Base-by-base conservation (phyloP, 37 sponge, comb jelly and placozoan species). In the Haliclona indistincta region DNA sequence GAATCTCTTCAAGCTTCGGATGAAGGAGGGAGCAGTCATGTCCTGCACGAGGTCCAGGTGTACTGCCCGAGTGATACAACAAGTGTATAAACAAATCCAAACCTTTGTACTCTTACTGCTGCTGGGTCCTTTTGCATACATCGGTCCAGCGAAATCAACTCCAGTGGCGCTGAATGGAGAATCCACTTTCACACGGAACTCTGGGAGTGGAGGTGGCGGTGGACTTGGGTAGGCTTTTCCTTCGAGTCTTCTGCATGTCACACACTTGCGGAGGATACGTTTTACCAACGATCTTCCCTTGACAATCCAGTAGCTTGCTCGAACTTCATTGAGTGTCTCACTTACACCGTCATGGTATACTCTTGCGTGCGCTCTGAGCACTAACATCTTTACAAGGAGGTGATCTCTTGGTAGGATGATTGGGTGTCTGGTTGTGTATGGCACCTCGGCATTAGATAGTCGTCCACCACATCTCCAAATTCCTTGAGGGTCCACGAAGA, bases 391-490 rank as follows among this genome's bases (percentile, higher is more conserved):
- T 10, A 25, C 38, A 13, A 70, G 22, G 29, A 30, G 54, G n/a
- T 70, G 71, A 25, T 35, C 53, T 34, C 29, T 29, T 11, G 71
- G 71, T 13, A 70, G 71, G 26, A 79, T 68, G 1, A 79, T 32
- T 4, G 79, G 79, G 61, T 79, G 70, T 38, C 56, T 68, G 28
- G 70, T 54, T 13, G 60, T 25, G 13, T 39, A 54, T n/a, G 49
- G 55, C 3, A 81, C 33, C 15, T 65, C 74, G 7, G 67, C 82
- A 49, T 81, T 81, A 20, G 54, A n/a, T 15, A 83, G 54, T 56
- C 70, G 40, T 0, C 73, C 81, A 4, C 81, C 81, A 71, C 81
- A 71, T 19, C 81, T 23, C 73, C 72, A 62, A 6, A 71, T 0
- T 28, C 65, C 64, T 10, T 43, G 41, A 17, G 44, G 33, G 32